These are phyloP conservation scores for Pygoscelis adeliae DNA, from an alignment of 2,113 vertebrate genomes.

Conservation along the genomic window DNA sequence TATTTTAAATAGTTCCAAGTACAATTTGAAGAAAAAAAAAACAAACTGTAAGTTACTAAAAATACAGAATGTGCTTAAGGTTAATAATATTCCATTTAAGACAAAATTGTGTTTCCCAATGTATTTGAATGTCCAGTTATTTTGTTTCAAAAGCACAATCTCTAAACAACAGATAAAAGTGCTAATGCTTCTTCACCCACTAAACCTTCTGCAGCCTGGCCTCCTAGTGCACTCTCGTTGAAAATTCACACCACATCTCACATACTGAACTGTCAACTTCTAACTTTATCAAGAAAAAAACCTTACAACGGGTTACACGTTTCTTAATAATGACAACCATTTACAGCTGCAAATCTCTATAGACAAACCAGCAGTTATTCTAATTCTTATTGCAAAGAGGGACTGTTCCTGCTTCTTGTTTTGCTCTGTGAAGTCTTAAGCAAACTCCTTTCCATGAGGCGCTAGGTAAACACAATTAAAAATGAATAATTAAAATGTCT, in stretches of 20 bases:
- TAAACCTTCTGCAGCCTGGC: not conserved
- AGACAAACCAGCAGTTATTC: not conserved
- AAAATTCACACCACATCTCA: constrained; percentile 1
- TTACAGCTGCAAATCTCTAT: not conserved
- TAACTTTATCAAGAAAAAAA: not conserved
- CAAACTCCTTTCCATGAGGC: not conserved
- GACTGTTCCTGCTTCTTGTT: not conserved
- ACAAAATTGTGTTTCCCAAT: not conserved
- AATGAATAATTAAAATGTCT: not conserved
- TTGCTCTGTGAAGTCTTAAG: not conserved
- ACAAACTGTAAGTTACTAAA: not conserved
- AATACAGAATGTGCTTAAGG: not conserved
- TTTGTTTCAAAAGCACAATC: constrained; percentile 28
- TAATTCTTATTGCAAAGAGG: not conserved
- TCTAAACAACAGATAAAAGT: not conserved
- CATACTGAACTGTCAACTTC: constrained; percentile 5
- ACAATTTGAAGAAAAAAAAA: not conserved
- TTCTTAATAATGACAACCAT: constrained; percentile 1
- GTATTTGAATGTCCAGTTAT: not conserved
- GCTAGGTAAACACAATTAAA: not conserved
- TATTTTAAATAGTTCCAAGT: not conserved
- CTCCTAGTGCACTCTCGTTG: not conserved
- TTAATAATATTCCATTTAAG: not conserved
- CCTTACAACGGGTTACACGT: not conserved
- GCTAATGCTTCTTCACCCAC: not conserved